These are phyloP conservation scores for Myxocyprinus asiaticus DNA, from an alignment of 2,113 vertebrate species.

Conservation along the genomic window DNA sequence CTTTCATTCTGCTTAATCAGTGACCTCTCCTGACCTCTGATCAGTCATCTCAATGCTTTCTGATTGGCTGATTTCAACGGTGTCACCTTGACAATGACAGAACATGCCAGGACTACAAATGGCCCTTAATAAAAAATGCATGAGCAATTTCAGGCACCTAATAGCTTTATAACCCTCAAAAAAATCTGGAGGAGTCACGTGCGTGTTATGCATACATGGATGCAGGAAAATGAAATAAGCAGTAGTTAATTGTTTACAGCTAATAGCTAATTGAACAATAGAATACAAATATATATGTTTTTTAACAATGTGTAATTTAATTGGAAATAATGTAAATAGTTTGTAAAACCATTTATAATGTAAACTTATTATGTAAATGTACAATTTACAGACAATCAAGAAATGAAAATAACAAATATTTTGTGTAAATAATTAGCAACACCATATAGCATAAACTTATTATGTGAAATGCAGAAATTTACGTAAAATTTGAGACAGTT, in stretches of 20 bases:
- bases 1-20: conserved; percentile 64
- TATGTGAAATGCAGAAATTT: too few species aligned
- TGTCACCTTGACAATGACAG: conserved; percentile 65
- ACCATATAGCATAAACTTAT: too few species aligned
- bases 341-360: too few species aligned
- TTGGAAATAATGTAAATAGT: not conserved
- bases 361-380: too few species aligned
- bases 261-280: too few species aligned
- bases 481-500: too few species aligned
- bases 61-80: conserved; percentile 47
- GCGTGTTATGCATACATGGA: not conserved
- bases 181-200: not conserved
- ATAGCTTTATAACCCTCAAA: conserved; percentile 28
- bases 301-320: too few species aligned
- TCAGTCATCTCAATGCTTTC: conserved; percentile 47
- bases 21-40: conserved; percentile 51
- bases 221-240: not conserved
- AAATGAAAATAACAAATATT: too few species aligned
- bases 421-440: too few species aligned
- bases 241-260: not conserved
- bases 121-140: conserved; percentile 51
- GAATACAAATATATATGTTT: too few species aligned
- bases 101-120: conserved; percentile 48
- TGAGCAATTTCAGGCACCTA: conserved; percentile 19
- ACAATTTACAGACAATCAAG: too few species aligned